phyloP scores from a whole-genome alignment of 2,113 vertebrate species.

The Neotoma lepida region DNA sequence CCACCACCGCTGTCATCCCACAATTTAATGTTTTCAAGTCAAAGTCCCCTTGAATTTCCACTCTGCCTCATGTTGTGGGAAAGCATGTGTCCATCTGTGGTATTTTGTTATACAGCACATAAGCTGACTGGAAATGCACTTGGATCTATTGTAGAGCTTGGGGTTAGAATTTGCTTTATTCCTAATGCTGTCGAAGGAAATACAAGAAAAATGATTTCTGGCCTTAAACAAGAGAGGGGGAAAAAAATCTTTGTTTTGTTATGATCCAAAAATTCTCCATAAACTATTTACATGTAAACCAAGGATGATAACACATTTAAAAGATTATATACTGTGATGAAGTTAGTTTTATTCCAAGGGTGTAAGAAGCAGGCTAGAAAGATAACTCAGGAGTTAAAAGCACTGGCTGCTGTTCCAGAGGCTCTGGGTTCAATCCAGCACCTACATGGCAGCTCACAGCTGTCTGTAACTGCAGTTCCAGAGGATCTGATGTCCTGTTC shows the following conservation, averaged over 20 bases:
- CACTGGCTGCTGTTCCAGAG: background rate
- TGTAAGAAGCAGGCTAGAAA: background rate
- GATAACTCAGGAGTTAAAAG: no score
- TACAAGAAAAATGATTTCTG: background rate
- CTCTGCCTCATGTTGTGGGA: background rate
- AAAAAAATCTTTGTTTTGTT: background rate
- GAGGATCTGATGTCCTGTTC: background rate
- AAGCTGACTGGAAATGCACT: background rate
- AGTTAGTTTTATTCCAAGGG: background rate
- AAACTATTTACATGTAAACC: background rate
- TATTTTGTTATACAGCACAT: background rate
- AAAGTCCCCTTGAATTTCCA: background rate
- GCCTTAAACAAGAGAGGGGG: background rate
- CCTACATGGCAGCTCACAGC: no score
- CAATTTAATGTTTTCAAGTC: background rate
- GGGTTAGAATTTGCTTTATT: background rate
- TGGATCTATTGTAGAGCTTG: background rate
- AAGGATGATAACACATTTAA: background rate
- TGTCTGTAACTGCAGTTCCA: background rate
- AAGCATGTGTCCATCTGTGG: background rate
- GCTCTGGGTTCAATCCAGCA: background rate
- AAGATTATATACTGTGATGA: background rate
- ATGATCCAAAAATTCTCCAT: background rate
- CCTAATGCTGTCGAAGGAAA: slow-evolving; percentile 22
- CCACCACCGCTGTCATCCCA: background rate